Conservation (phyloP, 2,888 invertebrate genomes). For the Trissonchulus sp. region DNA sequence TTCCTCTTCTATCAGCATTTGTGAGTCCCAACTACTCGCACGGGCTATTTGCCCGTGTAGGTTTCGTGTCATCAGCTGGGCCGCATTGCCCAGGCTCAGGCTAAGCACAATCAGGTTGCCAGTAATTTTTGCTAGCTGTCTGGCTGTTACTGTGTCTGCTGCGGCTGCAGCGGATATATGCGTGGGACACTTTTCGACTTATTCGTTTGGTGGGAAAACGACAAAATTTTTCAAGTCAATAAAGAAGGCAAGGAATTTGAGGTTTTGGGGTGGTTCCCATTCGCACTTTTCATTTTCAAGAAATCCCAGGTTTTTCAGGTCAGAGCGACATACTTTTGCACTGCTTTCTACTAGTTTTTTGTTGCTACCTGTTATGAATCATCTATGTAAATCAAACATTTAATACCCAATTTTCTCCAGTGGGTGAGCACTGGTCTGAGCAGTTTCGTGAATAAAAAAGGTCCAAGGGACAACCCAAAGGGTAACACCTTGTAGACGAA, state of each 20-base stretch:
- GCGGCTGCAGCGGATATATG: background rate
- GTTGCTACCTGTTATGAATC: background rate
- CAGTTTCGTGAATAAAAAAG: constrained; percentile 16
- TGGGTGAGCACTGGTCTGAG: background rate
- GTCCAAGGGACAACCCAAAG: constrained; percentile 10
- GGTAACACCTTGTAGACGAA: background rate
- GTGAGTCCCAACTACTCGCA: background rate
- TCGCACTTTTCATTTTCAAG: constrained; percentile 18
- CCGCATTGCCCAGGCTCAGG: background rate
- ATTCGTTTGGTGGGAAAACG: background rate
- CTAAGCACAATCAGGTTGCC: background rate
- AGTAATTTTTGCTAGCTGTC: background rate
- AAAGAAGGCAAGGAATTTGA: background rate
- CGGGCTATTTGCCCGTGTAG: background rate
- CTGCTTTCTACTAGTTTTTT: background rate
- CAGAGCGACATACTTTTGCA: background rate
- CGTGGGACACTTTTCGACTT: background rate
- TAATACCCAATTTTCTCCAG: background rate
- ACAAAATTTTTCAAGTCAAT: constrained; percentile 1
- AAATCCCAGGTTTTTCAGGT: background rate
- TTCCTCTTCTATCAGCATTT: background rate
- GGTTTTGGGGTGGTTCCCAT: background rate
- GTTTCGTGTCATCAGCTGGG: background rate
- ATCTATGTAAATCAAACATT: background rate
- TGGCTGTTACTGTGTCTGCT: background rate